Evolutionary conservation across 2,797 vertebrate species (phyloP).

Genomic region (Ispidina lecontei): DNA sequence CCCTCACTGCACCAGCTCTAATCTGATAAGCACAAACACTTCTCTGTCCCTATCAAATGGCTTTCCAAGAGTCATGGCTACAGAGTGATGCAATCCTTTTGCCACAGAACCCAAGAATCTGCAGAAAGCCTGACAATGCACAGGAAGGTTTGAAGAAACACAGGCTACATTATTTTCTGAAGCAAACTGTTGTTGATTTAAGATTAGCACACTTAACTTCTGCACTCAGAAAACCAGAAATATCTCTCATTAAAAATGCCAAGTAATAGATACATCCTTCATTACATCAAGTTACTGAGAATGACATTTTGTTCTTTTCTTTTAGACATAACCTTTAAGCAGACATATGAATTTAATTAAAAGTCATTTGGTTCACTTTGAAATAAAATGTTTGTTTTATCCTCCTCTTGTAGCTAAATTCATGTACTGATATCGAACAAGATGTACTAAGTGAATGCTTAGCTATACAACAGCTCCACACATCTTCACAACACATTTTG

Average conservation of each 20-base stretch:
- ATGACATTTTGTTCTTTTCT: constrained; percentile 27
- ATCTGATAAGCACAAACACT: constrained; percentile 67
- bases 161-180: constrained; percentile 14
- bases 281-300: constrained; percentile 6
- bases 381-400: constrained; percentile 64
- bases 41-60: constrained; percentile 32
- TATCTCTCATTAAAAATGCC: constrained; percentile 17
- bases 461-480: constrained; percentile 89
- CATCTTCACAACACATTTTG: constrained; percentile 84
- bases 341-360: constrained; percentile 3
- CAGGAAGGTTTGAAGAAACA: constrained; percentile 18
- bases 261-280: neutral
- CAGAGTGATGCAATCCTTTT: constrained; percentile 42
- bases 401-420: constrained; percentile 82
- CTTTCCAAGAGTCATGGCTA: constrained; percentile 45
- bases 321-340: neutral
- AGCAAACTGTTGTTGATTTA: constrained; percentile 19
- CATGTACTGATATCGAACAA: constrained; percentile 87
- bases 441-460: constrained; percentile 89
- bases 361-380: constrained; percentile 19
- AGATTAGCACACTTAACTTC: constrained; percentile 26
- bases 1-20: constrained; percentile 24
- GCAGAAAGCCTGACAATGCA: neutral
- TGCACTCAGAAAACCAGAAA: constrained; percentile 4
- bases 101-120: constrained; percentile 12